Evolutionary conservation across 2,888 invertebrate species (phyloP).

Genomic region (Teleogryllus oceanicus): DNA sequence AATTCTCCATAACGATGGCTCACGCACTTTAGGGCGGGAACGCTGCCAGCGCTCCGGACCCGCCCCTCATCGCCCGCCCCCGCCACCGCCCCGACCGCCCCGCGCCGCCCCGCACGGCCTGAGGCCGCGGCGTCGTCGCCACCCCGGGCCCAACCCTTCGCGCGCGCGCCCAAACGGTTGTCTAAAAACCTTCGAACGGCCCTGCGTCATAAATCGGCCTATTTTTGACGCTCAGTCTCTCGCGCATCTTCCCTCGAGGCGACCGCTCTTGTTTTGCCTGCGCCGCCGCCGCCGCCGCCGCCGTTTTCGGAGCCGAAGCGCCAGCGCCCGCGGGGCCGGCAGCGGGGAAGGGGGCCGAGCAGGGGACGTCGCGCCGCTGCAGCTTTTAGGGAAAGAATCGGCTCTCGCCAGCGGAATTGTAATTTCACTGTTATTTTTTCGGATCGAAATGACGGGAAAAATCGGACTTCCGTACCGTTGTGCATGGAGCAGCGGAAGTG

Average conservation of each 20-base stretch:
- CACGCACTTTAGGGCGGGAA: slow-evolving; percentile 18
- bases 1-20: slow-evolving; percentile 18
- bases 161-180: background rate
- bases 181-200: slow-evolving; percentile 2
- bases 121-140: background rate
- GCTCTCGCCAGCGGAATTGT: background rate
- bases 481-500: slow-evolving; percentile 6
- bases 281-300: background rate
- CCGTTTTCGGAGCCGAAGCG: too few relatives aligned
- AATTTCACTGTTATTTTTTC: slow-evolving; percentile 12
- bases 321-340: background rate
- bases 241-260: background rate
- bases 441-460: slow-evolving; percentile 7
- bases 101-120: background rate
- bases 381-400: background rate
- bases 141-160: background rate
- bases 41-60: slow-evolving; percentile 11
- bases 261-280: background rate
- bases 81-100: background rate
- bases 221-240: slow-evolving; percentile 18
- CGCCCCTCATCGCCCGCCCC: background rate
- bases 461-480: slow-evolving; percentile 18
- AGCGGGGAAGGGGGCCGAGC: background rate
- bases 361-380: background rate
- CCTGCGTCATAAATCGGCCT: slow-evolving; percentile 18